A percentile compares a stretch with the other conserved stretches of the same genome.
phyloP scores from a whole-genome alignment of 2,797 vertebrate genomes.

The Staurois parvus region DNA sequence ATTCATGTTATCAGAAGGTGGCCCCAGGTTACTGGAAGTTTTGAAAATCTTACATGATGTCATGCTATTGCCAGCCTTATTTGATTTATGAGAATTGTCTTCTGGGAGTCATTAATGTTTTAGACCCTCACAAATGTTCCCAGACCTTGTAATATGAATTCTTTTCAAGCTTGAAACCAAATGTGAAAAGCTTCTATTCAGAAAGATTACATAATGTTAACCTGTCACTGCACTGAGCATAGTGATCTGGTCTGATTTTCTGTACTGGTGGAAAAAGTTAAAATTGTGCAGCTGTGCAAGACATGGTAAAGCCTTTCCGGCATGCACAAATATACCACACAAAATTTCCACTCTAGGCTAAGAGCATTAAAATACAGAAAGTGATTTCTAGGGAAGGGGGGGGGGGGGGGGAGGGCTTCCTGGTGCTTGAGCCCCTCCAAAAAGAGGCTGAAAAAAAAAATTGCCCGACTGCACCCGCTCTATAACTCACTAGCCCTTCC shows the following conservation, averaged over 20 bases:
- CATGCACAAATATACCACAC: too few relatives aligned
- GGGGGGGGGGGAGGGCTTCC: too few relatives aligned
- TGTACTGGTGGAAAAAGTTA: neutral
- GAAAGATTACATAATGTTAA: neutral
- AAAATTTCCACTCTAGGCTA: neutral
- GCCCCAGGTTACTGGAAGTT: slow-evolving; percentile 35
- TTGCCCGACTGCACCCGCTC: too few relatives aligned
- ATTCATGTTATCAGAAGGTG: neutral
- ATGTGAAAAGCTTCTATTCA: slow-evolving; percentile 9
- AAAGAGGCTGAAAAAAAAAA: neutral
- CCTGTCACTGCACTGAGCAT: neutral
- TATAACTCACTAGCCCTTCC: too few relatives aligned
- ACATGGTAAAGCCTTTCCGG: neutral
- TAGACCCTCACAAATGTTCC: slow-evolving; percentile 37
- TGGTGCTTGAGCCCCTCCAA: too few relatives aligned
- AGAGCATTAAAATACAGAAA: too few relatives aligned
- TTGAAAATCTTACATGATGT: slow-evolving; percentile 28
- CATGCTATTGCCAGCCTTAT: neutral
- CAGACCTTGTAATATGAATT: slow-evolving; percentile 7
- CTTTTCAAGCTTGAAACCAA: neutral
- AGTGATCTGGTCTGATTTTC: neutral
- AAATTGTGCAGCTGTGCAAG: too few relatives aligned
- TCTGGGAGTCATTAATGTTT: slow-evolving; percentile 27
- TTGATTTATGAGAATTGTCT: slow-evolving; percentile 36
- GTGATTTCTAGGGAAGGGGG: too few relatives aligned